Base-by-base conservation (phyloP, 2,888 invertebrate genomes). In the Cyrtodaria siliqua region DNA sequence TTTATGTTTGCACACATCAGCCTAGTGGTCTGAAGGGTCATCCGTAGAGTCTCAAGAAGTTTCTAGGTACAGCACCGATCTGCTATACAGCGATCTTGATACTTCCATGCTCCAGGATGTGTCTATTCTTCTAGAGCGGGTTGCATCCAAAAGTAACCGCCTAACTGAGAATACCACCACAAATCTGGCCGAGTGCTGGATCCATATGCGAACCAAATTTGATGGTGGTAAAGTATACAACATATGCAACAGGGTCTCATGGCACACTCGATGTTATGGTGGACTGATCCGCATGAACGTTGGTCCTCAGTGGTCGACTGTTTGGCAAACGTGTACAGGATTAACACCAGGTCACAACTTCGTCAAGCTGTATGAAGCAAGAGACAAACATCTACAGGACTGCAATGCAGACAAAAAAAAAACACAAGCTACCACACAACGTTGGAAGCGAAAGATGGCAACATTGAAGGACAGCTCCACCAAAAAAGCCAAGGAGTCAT, bases 151-250 rank as follows among this genome's bases (percentile, higher is more conserved):
- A 24, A 27, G 66, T 26, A 66, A 72, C 20, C 38, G 76, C 40
- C 59, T 83, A 8, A 40, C 70, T 1, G 57, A 57, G 1, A 72
- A 78, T 24, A 52, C 20, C 24, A 73, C 70, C 6, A 44, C 44
- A 6, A 44, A 44, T 44, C 16, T 44, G 6, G 44, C n/a, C n/a
- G n/a, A n/a, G n/a, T n/a, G n/a, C n/a, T n/a, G n/a, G n/a, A n/a
- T n/a, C n/a, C n/a, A n/a, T n/a, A n/a, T n/a, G 3, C 26, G 77
- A 2, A 42, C 55, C n/a, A 79, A 82, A 49, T 84, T 79, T 78
- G 82, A 82, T 64, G 81, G 79, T 18, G 81, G 77, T 8, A 82
- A 82, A 47, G 50, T 79, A 2, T 53, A 56, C 18, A 78, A 82
- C 52, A 49, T 66, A 1, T 75, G 78, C 50, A 60, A 73, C 20